A percentile compares a stretch with the other conserved stretches of the same genome.
These are phyloP conservation scores for Pundamilia nyererei DNA, from an alignment of 2,113 vertebrate species.

Conservation along the genomic window DNA sequence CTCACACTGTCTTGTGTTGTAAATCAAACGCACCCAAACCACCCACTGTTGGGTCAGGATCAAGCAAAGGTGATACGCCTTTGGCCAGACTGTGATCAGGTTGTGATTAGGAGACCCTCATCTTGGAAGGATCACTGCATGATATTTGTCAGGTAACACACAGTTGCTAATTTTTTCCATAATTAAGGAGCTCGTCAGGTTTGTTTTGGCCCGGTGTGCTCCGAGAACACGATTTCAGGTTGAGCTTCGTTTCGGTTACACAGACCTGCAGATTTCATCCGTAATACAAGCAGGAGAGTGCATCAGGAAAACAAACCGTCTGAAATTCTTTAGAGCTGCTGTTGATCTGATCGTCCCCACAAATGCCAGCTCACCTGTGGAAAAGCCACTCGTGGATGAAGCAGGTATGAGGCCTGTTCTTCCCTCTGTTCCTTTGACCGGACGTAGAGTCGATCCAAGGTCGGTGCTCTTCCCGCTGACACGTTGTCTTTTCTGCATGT, in stretches of 20 bases:
- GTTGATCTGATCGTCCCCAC: background rate
- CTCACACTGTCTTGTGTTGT: background rate
- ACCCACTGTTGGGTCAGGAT: background rate
- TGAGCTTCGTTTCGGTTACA: background rate
- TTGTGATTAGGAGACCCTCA: background rate
- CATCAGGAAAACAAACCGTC: background rate
- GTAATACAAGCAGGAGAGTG: background rate
- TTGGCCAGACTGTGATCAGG: background rate
- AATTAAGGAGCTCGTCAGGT: background rate
- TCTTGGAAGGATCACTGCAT: background rate
- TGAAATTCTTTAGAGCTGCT: background rate
- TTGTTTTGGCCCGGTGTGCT: background rate
- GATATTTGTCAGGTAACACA: background rate
- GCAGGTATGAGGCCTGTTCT: background rate
- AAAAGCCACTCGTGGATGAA: background rate
- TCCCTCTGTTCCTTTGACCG: background rate
- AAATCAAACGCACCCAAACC: background rate
- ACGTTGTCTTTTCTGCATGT: background rate
- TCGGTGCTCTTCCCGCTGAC: background rate
- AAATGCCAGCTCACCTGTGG: background rate
- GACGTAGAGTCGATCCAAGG: background rate
- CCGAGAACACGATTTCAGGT: background rate
- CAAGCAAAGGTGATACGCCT: background rate
- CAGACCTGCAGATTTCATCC: background rate
- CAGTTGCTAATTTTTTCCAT: background rate